Evolutionary conservation across 2,113 vertebrate genomes (phyloP), one percentile per base, ranked within the genome.

Genomic region (Prinia subflava): DNA sequence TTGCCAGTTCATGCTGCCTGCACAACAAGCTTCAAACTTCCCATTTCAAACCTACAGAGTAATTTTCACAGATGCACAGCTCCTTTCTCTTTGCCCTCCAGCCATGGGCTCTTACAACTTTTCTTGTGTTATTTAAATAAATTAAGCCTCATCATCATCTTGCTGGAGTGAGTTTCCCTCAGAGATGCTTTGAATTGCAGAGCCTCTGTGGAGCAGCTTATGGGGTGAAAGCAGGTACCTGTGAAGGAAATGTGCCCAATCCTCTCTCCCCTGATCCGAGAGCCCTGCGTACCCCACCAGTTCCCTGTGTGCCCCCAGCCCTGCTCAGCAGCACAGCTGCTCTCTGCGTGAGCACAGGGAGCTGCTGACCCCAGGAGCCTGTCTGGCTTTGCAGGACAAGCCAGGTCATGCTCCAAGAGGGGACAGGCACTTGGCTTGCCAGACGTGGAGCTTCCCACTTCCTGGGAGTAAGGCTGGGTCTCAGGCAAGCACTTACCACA

Each of bases 31-130:
- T 86, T 92, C n/a, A 46, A 67, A 93, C 80, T 79, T 74, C 42
- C 77, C 55, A 94, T 94, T 95, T 95, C 91, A 82, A 94, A 76
- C 39, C 46, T 79, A 79, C 67, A 59, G 68, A 94, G 65, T 90
- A 37, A 96, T 89, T 88, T 92, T 77, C 70, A 89, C 90, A 87
- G 62, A 62, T 17, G 15, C 7, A 11, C 19, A 41, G 60, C 59
- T 89, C 42, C 47, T 11, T 81, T 37, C 83, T 80, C 79, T 87
- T 64, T 13, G 19, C 87, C 79, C 86, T 91, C 56, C 57, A 86
- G 94, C 60, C 71, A 95, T 0, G 1, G 53, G 52, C 60, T 94
- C 78, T 91, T 79, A 46, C 7, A 89, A 47, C 83, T 69, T 90
- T 74, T 84, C 76, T 83, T 55, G 24, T 0, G 6, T 76, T 77